Evolutionary conservation across 2,888 invertebrate species (phyloP), one percentile per base, ranked within the genome.

Genomic region (Tenodera sinensis): DNA sequence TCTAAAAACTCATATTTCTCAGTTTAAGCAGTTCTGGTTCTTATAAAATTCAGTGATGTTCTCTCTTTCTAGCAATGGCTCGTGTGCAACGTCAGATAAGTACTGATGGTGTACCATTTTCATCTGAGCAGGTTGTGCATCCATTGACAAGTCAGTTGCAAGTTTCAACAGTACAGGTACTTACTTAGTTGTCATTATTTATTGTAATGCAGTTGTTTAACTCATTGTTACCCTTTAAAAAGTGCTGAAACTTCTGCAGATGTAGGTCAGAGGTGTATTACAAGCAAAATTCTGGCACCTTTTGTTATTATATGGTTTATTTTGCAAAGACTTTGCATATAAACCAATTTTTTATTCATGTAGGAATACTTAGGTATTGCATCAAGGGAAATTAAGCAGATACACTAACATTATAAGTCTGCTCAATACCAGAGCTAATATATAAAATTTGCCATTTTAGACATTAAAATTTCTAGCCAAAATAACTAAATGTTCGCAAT

Each of bases 51-150:
- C 34, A 34, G 0, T 42, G 42, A 42, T 42, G 42, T 12, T 12
- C 42, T 42, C 9, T 84, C 12, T 34, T 89, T 89, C 20, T 91
- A 95, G 95, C 94, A 83, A 95, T 95, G 91, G 94, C 94, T 34
- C 93, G 94, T 91, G 95, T 95, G 86, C 95, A 95, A 90, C 93
- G 95, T 85, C 94, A 94, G 92, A 93, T 95, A 89, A 92, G 92
- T 71, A 92, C 93, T 71, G 93, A 93, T 90, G 92, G 92, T 47
- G 91, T 92, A 86, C 89, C 92, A 34, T 89, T 90, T 84, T 88
- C 92, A 92, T 90, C 90, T 93, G 91, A 92, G 85, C 90, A 90
- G n/a, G 93, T 90, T 90, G 91, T 90, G 85, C 87, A 93, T 83
- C 93, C 93, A 89, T 91, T 93, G 89, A 93, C 94, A 87, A 93